These are phyloP conservation scores for Romanogobio albipinnatus DNA, from an alignment of 2,113 vertebrate genomes.

Conservation along the genomic window DNA sequence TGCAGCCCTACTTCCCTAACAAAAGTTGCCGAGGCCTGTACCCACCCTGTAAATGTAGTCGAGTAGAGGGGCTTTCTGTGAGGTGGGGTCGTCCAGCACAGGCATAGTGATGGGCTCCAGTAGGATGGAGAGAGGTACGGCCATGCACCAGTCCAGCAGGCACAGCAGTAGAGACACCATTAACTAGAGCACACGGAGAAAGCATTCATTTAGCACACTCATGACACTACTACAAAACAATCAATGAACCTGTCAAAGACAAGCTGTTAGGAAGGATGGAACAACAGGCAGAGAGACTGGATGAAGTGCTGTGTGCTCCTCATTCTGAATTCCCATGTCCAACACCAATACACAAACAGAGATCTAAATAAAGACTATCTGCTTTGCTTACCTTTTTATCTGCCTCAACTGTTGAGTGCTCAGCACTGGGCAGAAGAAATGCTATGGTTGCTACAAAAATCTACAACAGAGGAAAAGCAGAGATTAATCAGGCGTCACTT, in stretches of 20 bases:
- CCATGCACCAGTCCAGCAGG: conserved; percentile 98
- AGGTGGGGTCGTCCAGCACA: conserved; percentile 80
- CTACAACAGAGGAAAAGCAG: conserved; percentile 67
- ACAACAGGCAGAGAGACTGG: not conserved
- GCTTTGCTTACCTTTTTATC: conserved; percentile 92
- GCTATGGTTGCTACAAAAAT: conserved; percentile 97
- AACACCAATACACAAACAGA: not conserved
- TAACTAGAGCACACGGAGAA: conserved; percentile 75
- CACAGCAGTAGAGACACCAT: conserved; percentile 95
- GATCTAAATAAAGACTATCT: not conserved
- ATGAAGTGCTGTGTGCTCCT: not conserved
- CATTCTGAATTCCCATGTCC: conserved; percentile 12
- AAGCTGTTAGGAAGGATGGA: not conserved
- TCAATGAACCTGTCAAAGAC: not conserved
- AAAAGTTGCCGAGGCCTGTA: conserved; percentile 36
- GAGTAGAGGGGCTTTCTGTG: conserved; percentile 84
- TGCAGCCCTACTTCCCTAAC: too few relatives aligned
- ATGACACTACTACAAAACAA: conserved; percentile 2
- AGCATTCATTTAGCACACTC: not conserved
- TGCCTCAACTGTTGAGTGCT: conserved; percentile 89
- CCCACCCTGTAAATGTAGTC: conserved; percentile 97
- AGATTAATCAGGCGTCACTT: conserved; percentile 48
- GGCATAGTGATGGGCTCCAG: conserved; percentile 86
- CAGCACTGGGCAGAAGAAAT: conserved; percentile 94
- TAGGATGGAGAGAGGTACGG: conserved; percentile 85